A percentile compares a stretch with the other conserved stretches of the same genome.
phyloP scores from a whole-genome alignment of 1,140 invertebrate species.

The Drosophila murphyi region DNA sequence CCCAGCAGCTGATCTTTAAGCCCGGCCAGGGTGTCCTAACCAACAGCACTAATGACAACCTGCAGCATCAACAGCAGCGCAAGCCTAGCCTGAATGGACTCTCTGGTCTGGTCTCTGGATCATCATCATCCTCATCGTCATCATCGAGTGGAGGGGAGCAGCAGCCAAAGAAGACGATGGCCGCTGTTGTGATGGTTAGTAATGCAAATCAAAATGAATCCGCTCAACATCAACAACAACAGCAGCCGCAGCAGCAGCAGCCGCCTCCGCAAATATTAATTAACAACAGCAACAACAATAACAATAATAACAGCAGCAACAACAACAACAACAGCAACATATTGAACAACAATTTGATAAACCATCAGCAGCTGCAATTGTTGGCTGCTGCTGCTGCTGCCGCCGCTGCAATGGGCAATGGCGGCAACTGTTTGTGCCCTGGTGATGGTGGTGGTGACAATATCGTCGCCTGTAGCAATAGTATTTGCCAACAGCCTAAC shows the following conservation, averaged over 20 bases:
- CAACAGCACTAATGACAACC: constrained; percentile 57
- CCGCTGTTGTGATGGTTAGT: constrained; percentile 84
- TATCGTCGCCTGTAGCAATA: constrained; percentile 54
- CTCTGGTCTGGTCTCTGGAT: constrained; percentile 25
- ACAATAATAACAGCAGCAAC: constrained; percentile 55
- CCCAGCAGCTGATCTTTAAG: constrained; percentile 75
- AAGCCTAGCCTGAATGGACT: constrained; percentile 68
- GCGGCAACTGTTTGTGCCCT: constrained; percentile 44
- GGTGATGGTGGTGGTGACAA: constrained; percentile 36
- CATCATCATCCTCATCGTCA: neutral
- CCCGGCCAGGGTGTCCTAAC: constrained; percentile 73
- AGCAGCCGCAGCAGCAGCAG: constrained; percentile 41
- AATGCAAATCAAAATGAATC: constrained; percentile 50
- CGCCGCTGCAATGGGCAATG: constrained; percentile 59
- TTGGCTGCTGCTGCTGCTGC: constrained; percentile 70
- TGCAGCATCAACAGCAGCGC: constrained; percentile 62
- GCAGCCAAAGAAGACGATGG: constrained; percentile 82
- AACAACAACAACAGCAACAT: constrained; percentile 74
- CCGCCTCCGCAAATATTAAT: constrained; percentile 68
- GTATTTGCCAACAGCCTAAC: constrained; percentile 59
- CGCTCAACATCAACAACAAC: constrained; percentile 49
- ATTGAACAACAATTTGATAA: constrained; percentile 77
- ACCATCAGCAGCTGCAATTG: constrained; percentile 76
- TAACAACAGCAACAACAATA: constrained; percentile 36
- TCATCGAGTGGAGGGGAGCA: constrained; percentile 38